A percentile compares a stretch with the other conserved stretches of the same genome.
Evolutionary conservation across 2,888 invertebrate genomes (phyloP).

Genomic region (Monopis laevigella): DNA sequence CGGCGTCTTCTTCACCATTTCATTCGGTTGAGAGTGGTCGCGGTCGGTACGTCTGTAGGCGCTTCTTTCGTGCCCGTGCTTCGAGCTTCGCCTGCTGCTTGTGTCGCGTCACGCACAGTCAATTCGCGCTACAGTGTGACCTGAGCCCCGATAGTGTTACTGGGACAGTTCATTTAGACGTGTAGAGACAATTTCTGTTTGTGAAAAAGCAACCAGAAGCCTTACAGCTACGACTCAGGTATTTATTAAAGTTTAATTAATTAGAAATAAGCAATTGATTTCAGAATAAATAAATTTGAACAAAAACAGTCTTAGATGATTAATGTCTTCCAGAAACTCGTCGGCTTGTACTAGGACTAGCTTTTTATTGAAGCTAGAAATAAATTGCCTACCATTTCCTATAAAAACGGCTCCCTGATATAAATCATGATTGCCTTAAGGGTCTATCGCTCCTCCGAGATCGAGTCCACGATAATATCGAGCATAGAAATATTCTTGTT

Average conservation of each 20-base stretch:
- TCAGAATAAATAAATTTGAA: too few species aligned
- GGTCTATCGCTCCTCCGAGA: slow-evolving; percentile 5
- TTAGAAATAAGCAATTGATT: too few species aligned
- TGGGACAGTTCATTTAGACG: slow-evolving; percentile 6
- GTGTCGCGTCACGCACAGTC: slow-evolving; percentile 4
- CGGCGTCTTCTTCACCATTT: slow-evolving; percentile 64
- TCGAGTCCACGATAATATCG: slow-evolving; percentile 3
- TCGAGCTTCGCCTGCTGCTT: not conserved
- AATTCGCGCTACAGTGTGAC: slow-evolving; percentile 5
- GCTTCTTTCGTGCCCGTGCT: slow-evolving; percentile 7
- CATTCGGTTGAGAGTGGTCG: slow-evolving; percentile 61
- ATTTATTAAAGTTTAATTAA: too few species aligned
- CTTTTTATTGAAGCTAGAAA: slow-evolving; percentile 1
- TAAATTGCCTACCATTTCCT: slow-evolving; percentile 5
- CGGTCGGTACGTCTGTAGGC: slow-evolving; percentile 25
- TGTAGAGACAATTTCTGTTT: not conserved
- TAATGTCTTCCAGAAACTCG: slow-evolving; percentile 1
- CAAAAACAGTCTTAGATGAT: too few species aligned
- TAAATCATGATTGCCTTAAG: slow-evolving; percentile 9
- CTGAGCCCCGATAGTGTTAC: not conserved
- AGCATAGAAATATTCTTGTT: slow-evolving; percentile 3
- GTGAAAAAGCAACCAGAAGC: not conserved
- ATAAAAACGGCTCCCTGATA: slow-evolving; percentile 9
- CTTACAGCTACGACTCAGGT: slow-evolving; percentile 7
- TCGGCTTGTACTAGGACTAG: slow-evolving; percentile 1